Conservation (phyloP, 2,888 invertebrate species). For the Parnassius mnemosyne region DNA sequence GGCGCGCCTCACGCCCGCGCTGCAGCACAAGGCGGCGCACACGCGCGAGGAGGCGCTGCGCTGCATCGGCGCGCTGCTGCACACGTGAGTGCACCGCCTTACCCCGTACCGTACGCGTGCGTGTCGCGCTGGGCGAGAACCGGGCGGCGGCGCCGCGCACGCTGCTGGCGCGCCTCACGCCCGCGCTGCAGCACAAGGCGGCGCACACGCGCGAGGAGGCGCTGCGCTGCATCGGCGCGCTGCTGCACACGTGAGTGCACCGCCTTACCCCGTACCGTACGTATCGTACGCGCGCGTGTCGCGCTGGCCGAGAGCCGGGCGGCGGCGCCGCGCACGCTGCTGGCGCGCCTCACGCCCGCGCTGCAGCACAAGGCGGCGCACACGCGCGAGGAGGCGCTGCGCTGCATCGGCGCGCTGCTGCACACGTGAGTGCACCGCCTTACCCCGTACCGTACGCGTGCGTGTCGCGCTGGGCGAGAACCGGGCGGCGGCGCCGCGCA, state of each 20-base stretch:
- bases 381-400: conserved; percentile 92
- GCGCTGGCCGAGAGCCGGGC: conserved; percentile 56
- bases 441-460: conserved; percentile 36
- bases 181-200: conserved; percentile 86
- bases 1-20: conserved; percentile 54
- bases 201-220: neutral
- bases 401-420: conserved; percentile 89
- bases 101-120: conserved; percentile 36
- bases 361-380: conserved; percentile 95
- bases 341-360: conserved; percentile 70
- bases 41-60: too few species aligned
- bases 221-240: too few species aligned
- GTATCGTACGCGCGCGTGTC: conserved; percentile 45
- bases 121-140: conserved; percentile 44
- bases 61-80: too few species aligned
- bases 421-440: conserved; percentile 83
- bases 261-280: too few species aligned
- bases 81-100: too few species aligned
- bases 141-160: too few species aligned
- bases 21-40: conserved; percentile 83
- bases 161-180: too few species aligned
- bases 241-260: too few species aligned
- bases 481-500: conserved; percentile 57
- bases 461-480: conserved; percentile 54
- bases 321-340: conserved; percentile 56